Percentiles rank a stretch among this genome's conserved stretches.
Conservation (phyloP, 1,140 invertebrate genomes). For the Thaumatotibia leucotreta region DNA sequence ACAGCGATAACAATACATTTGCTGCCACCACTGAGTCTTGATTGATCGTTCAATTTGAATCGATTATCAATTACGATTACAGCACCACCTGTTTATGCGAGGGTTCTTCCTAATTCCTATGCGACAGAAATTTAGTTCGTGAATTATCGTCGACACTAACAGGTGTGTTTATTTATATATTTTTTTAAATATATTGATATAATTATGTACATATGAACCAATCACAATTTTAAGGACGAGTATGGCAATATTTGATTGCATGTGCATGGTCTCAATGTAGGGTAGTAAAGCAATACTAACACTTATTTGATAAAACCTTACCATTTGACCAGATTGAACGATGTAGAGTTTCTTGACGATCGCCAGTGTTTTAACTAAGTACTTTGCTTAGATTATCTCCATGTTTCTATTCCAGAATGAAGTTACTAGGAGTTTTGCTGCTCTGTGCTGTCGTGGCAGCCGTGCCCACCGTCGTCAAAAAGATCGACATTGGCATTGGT, state of each 20-base stretch:
- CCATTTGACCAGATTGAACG: too few relatives aligned
- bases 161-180: neutral
- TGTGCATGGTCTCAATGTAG: too few relatives aligned
- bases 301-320: too few relatives aligned
- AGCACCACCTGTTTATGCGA: neutral
- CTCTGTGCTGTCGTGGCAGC: constrained; percentile 24
- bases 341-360: too few relatives aligned
- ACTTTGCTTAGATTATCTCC: too few relatives aligned
- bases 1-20: too few relatives aligned
- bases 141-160: neutral
- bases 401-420: constrained; percentile 26
- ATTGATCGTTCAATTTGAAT: neutral
- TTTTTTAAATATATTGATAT: too few relatives aligned
- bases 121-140: neutral
- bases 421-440: constrained; percentile 20
- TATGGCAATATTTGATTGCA: too few relatives aligned
- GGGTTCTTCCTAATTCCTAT: neutral
- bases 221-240: too few relatives aligned
- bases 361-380: too few relatives aligned
- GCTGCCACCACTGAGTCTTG: neutral
- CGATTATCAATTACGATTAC: neutral
- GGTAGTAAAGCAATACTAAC: too few relatives aligned
- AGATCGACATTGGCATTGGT: neutral
- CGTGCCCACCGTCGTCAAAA: constrained; percentile 13
- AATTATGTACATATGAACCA: too few relatives aligned